These are phyloP conservation scores for Microtus montanus DNA, from an alignment of 2,113 vertebrate genomes.

Conservation along the genomic window DNA sequence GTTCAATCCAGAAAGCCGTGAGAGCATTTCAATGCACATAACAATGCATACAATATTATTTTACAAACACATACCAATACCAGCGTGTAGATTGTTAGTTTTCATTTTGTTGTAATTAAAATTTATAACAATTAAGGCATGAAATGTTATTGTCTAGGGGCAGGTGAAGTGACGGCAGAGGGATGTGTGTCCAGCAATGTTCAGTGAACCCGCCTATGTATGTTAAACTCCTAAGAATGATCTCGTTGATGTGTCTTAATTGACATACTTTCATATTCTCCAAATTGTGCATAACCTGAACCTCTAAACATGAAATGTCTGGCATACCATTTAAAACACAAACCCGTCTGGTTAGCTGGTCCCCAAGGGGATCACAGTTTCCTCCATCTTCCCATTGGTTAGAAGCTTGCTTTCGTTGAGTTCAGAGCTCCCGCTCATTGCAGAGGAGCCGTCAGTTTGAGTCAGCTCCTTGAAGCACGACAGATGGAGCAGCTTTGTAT, in stretches of 20 bases:
- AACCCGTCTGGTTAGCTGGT: constrained; percentile 15
- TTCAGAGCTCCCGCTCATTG: background rate
- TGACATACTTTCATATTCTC: background rate
- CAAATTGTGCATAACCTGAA: background rate
- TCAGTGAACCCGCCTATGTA: background rate
- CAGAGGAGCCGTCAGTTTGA: background rate
- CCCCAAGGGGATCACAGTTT: background rate
- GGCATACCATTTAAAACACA: constrained; percentile 10
- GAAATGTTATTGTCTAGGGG: constrained; percentile 1
- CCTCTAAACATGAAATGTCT: background rate
- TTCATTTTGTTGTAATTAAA: constrained; percentile 24
- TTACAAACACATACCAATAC: background rate
- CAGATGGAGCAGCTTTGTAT: background rate
- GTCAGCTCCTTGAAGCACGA: constrained; percentile 21
- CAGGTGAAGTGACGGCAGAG: background rate
- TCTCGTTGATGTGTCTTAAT: background rate
- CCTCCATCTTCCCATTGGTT: background rate
- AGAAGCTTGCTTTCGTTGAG: constrained; percentile 15
- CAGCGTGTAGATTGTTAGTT: background rate
- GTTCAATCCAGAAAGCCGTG: background rate
- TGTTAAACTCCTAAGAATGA: background rate
- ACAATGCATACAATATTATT: background rate
- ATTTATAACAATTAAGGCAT: constrained; percentile 29
- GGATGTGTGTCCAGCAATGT: background rate
- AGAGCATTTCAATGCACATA: background rate